These are phyloP conservation scores for Portevinia maculata DNA, from an alignment of 2,888 invertebrate species.

Conservation along the genomic window DNA sequence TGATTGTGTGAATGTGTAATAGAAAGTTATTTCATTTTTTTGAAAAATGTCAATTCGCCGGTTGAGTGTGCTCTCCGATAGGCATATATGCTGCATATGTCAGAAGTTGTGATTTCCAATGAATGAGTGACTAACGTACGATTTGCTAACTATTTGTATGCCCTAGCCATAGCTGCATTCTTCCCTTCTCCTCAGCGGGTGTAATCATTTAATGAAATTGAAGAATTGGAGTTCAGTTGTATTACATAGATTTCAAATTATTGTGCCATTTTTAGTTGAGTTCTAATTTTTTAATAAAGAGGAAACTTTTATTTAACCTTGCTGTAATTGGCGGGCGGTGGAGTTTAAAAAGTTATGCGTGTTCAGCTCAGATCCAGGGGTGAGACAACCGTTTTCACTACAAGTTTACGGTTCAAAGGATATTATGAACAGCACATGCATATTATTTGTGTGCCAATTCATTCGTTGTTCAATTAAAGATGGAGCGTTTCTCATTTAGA, in stretches of 20 bases:
- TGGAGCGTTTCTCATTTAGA: too few relatives aligned
- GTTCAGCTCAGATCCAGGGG: background rate
- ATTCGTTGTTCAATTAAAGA: too few relatives aligned
- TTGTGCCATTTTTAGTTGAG: conserved; percentile 6
- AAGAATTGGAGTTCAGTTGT: background rate
- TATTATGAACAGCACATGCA: too few relatives aligned
- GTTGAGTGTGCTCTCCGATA: conserved; percentile 25
- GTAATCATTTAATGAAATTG: conserved; percentile 18
- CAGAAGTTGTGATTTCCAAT: conserved; percentile 49
- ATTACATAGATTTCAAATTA: conserved; percentile 23
- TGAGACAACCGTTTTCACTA: too few relatives aligned
- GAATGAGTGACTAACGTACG: conserved; percentile 39
- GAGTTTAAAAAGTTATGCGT: background rate
- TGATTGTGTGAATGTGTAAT: background rate
- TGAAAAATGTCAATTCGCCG: conserved; percentile 41
- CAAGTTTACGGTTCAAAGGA: too few relatives aligned
- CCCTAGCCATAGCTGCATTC: background rate
- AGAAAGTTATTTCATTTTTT: conserved; percentile 19
- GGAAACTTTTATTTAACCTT: background rate
- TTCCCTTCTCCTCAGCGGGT: background rate
- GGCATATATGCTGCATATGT: conserved; percentile 52
- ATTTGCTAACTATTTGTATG: conserved; percentile 42
- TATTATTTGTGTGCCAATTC: too few relatives aligned
- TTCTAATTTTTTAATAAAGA: conserved; percentile 29
- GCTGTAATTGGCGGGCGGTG: background rate